Evolutionary conservation across 2,797 vertebrate genomes (phyloP).

Genomic region (Balearica regulorum): DNA sequence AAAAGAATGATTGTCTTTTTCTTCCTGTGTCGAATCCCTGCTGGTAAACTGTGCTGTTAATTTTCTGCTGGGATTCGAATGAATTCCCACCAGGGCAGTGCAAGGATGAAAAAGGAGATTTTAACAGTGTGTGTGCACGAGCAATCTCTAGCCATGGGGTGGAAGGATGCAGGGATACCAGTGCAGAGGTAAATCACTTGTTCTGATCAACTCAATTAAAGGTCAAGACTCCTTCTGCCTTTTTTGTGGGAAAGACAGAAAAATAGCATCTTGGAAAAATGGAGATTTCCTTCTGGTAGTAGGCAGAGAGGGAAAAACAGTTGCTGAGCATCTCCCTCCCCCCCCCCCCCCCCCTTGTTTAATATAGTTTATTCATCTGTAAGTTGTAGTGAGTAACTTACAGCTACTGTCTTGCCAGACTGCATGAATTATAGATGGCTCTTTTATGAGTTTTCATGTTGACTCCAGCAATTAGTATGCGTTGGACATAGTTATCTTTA

Average conservation of each 20-base stretch:
- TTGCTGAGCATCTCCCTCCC: background rate
- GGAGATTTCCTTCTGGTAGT: background rate
- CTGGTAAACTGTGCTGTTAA: background rate
- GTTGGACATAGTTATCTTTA: slow-evolving; percentile 13
- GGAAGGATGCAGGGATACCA: background rate
- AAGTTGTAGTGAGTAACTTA: slow-evolving; percentile 11
- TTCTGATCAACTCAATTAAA: background rate
- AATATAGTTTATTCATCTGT: slow-evolving; percentile 3
- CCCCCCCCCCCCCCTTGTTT: background rate
- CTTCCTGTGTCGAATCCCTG: background rate
- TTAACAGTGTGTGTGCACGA: background rate
- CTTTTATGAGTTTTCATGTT: slow-evolving; percentile 43
- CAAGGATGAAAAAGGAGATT: background rate
- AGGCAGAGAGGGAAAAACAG: background rate
- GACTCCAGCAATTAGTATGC: slow-evolving; percentile 45
- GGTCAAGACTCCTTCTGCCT: background rate
- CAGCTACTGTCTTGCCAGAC: slow-evolving; percentile 26
- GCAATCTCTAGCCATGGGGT: background rate
- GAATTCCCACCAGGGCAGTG: background rate
- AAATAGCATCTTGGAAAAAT: background rate
- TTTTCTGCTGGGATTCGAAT: background rate
- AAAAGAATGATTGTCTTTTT: background rate
- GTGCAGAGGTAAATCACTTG: background rate
- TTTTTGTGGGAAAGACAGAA: background rate
- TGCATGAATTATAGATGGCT: slow-evolving; percentile 62